A percentile compares a stretch with the other conserved stretches of the same genome.
phyloP scores from a whole-genome alignment of 2,113 vertebrate genomes.

The Canis aureus region DNA sequence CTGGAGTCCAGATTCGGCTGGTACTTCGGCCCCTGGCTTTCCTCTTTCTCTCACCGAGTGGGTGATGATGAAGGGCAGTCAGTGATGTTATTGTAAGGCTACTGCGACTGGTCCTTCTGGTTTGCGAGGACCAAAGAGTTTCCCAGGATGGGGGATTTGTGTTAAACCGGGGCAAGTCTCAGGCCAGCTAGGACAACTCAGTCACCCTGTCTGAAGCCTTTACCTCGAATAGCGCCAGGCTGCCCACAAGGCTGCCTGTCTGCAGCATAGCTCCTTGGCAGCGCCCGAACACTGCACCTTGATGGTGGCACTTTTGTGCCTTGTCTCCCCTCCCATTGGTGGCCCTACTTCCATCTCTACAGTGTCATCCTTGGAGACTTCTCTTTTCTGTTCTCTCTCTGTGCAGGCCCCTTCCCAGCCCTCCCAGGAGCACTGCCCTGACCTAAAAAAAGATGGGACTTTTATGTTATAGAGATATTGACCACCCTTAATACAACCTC shows the following conservation, averaged over 20 bases:
- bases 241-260: rapidly evolving
- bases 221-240: neutral
- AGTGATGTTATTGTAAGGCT: neutral
- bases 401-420: too few species aligned
- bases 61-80: too few species aligned
- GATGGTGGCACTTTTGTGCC: neutral
- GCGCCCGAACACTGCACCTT: rapidly evolving
- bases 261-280: neutral
- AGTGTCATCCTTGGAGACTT: too few species aligned
- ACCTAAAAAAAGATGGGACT: neutral
- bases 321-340: neutral
- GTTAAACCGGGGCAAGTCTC: neutral
- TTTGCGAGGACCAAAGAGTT: too few species aligned
- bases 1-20: neutral
- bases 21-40: neutral
- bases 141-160: neutral
- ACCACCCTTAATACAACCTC: too few species aligned
- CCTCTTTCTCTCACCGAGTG: neutral
- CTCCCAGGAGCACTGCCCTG: neutral
- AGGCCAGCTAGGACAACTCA: rapidly evolving
- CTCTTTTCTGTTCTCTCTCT: neutral
- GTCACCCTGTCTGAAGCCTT: neutral
- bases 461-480: neutral
- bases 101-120: neutral
- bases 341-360: neutral